Evolutionary conservation across 2,888 invertebrate species (phyloP), one percentile per base, ranked within the genome.

Genomic region (Calephelis perditalis): DNA sequence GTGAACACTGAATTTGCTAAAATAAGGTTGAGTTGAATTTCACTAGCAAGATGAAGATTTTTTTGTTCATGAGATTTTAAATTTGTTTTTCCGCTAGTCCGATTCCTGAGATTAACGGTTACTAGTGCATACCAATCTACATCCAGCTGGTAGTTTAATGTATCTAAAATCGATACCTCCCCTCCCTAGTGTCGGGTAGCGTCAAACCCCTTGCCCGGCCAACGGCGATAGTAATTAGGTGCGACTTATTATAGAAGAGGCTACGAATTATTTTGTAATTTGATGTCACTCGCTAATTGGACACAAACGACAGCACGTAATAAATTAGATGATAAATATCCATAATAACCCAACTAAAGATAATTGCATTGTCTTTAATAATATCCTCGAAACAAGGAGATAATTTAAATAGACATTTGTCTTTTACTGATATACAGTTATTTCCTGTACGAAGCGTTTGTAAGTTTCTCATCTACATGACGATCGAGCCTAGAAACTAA

Each of bases 181-280:
- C 80, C 78, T 72, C 67, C 67, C 64, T 64, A 76, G 82, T 78
- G 75, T 86, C 84, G 76, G 76, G 76, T 85, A 76, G 76, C 65
- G 67, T 66, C 71, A 69, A 64, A 69, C 68, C 72, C 71, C 68
- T 69, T 69, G 68, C 71, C 69, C 70, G 65, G 67, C 61, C 54
- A 68, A 71, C 70, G 70, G 69, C 68, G 49, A 58, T 57, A 68
- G 68, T 77, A 82, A 84, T 82, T 81, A 82, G 72, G 67, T 67
- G 60, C 63, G 62, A 62, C 63, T 66, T 65, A 67, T 64, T 66
- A 67, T 72, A 70, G 69, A 63, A 52, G 52, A 52, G 52, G 35
- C 67, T 68, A 73, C 70, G 72, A 78, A 81, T 82, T 79, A 84
- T 82, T 78, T 71, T 73, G 81, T 82, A 82, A 85, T 81, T 79